Conservation (phyloP, 2,888 invertebrate genomes). For the Dryococelus australis region DNA sequence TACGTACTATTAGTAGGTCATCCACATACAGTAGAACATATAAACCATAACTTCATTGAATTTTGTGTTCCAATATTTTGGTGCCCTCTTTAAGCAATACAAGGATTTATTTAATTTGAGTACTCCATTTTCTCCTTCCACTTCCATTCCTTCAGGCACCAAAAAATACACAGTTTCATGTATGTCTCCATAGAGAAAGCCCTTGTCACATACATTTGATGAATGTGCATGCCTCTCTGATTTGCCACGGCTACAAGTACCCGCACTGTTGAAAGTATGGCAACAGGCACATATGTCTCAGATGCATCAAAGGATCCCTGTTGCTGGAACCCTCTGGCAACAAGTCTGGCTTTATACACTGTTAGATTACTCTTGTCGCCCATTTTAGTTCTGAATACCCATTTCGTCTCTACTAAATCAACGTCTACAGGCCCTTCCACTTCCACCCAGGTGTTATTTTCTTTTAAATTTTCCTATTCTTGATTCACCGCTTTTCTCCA, state of each 20-base stretch:
- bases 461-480: background rate
- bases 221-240: no score
- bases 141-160: background rate
- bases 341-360: no score
- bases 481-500: background rate
- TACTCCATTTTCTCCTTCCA: background rate
- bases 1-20: background rate
- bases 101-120: background rate
- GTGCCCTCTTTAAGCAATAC: background rate
- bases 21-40: background rate
- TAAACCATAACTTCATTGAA: no score
- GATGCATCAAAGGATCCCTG: background rate
- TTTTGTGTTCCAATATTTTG: background rate
- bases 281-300: background rate
- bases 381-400: background rate
- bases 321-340: no score
- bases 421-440: background rate
- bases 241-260: background rate
- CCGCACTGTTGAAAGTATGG: background rate
- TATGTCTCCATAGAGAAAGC: background rate
- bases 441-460: background rate
- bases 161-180: background rate
- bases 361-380: background rate
- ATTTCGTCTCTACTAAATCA: background rate
- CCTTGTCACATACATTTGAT: background rate